Percentiles rank a stretch among this genome's conserved stretches.
These are phyloP conservation scores for Fregetta grallaria DNA, from an alignment of 2,113 vertebrate genomes.

Conservation along the genomic window DNA sequence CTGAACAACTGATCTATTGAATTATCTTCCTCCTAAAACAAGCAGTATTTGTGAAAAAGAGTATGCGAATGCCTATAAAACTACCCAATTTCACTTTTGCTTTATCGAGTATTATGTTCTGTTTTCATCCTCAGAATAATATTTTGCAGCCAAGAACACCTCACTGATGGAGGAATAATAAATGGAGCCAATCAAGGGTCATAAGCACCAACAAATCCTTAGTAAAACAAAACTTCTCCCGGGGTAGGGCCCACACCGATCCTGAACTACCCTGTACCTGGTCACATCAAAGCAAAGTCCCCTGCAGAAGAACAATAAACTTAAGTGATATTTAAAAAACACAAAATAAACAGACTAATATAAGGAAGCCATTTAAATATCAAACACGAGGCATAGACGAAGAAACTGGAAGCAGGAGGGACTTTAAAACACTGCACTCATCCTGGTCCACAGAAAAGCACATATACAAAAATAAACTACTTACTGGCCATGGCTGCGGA, in stretches of 20 bases:
- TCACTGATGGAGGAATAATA: not conserved
- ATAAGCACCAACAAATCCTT: not conserved
- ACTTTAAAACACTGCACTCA: not conserved
- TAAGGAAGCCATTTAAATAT: not conserved
- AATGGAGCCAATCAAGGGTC: not conserved
- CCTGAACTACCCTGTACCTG: not conserved
- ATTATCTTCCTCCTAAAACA: not conserved
- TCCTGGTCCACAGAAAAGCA: not conserved
- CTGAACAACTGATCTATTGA: not conserved
- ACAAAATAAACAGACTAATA: not conserved
- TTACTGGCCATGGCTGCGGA: conserved; percentile 81
- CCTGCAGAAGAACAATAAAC: not conserved
- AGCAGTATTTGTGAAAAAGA: not conserved
- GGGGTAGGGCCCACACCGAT: not conserved
- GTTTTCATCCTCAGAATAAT: not conserved
- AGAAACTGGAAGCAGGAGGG: not conserved
- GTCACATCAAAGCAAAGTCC: not conserved
- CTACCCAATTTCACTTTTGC: not conserved
- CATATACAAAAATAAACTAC: conserved; percentile 22
- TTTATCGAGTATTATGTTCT: not conserved
- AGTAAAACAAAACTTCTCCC: not conserved
- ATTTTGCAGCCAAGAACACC: not conserved
- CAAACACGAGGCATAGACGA: fast-evolving
- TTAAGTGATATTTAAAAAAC: not conserved
- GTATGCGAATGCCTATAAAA: not conserved